Base-by-base conservation (phyloP, 2,888 invertebrate genomes). In the Megalurothrips usitatus region DNA sequence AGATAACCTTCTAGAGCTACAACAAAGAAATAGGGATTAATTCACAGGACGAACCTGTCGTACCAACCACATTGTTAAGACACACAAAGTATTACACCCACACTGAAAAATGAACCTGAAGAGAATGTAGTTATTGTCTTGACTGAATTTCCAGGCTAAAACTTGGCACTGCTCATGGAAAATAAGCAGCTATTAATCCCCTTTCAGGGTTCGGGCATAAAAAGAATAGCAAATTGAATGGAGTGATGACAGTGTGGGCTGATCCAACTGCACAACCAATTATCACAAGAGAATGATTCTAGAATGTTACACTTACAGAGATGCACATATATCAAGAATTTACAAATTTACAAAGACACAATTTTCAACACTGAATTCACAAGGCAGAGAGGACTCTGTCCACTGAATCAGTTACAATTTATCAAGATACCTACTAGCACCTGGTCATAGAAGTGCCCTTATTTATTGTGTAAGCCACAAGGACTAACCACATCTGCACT, bases 371-470 rank as follows among this genome's bases (percentile, higher is more conserved):
- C 12, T 26, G 26, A 26, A 9, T 17, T 17, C 3, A 75, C 23
- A 75, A 23, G 68, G 68, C 26, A 26, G 23, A 26, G 26, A 75
- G 23, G 12, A 11, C 68, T 23, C 26, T 26, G 10, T 26, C 12
- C 68, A 75, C 26, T 23, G 68, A 19, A 17, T 58, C 58, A 58
- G 58, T 19, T 19, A 75, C 23, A 75, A 75, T 4, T 75, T 75
- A 75, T 75, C 68, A 75, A 75, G 68, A 75, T n/a, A 75, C 58
- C 68, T 75, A 75, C 68, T 75, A 75, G 68, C 68, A 75, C 68
- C 68, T 23, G 68, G 68, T 75, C 68, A 75, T 75, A 12, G 26
- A 75, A 75, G 68, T 75, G 23, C 26, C 68, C 68, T 12, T 10
- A 75, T 12, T 12, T 10, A 75, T 12, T n/a, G 68, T 68, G 68